Base-by-base conservation (phyloP, 2,888 invertebrate species). In the Sturmia bella region DNA sequence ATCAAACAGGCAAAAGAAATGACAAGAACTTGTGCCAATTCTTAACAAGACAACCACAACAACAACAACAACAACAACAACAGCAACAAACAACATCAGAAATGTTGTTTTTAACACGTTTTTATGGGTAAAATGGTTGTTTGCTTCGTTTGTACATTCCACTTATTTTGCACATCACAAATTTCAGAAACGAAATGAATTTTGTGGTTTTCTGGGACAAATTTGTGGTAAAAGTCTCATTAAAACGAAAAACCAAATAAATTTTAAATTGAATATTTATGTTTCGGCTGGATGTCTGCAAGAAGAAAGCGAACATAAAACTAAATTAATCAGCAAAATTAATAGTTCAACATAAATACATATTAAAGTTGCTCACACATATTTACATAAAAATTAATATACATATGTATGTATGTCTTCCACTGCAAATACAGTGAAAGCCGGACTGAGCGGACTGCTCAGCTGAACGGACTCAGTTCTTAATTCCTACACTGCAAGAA, bases 11-110 rank as follows among this genome's bases (percentile, higher is more conserved):
- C 45, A 69, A 19, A 52, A 73, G 63, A 73, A 81, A 68, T 43
- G 61, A 56, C 39, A 81, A 82, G 69, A 82, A 82, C 78, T 74
- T 82, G 82, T 82, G 78, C 82, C 78, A 82, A 78, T 82, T 82
- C 78, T 41, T 41, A 69, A 57, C 45, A 52, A 73, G 54, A 77
- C 37, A 63, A 61, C 21, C 43, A 32, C 32, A 59, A n/a, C n/a
- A 27, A 19, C 39, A 63, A 50, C 43, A 78, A 70, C 39, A 75
- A n/a, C n/a, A n/a, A n/a, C n/a, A n/a, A n/a, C n/a, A n/a, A n/a
- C n/a, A n/a, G n/a, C 21, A 52, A 32, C 32, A 59, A 27, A 19
- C 39, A 63, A 50, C 43, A 78, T 63, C 39, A 75, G 72, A 57
- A 64, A 74, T 77, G 81, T 70, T 77, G 74, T 78, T 82, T 61